Conservation (phyloP, 1,140 invertebrate species). For the Ptiloglossa arizonensis region DNA sequence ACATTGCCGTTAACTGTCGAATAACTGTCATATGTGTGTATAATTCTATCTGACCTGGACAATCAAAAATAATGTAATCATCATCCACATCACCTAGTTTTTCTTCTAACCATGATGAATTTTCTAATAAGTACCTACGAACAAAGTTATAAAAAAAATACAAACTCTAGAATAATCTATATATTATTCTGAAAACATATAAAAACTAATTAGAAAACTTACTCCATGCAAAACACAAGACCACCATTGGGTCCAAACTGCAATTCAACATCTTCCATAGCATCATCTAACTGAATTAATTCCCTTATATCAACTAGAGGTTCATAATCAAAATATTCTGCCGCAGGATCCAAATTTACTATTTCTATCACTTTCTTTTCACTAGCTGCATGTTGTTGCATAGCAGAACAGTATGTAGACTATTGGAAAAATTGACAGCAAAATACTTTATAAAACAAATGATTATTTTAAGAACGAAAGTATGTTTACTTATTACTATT, state of each 20-base stretch:
- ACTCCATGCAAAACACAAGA: slow-evolving; percentile 98
- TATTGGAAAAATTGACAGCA: slow-evolving; percentile 67
- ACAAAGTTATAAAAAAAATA: slow-evolving; percentile 22
- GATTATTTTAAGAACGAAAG: background rate
- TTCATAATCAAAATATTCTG: slow-evolving; percentile 96
- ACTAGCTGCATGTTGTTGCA: slow-evolving; percentile 92
- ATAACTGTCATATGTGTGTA: slow-evolving; percentile 98
- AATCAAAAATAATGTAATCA: slow-evolving; percentile 99
- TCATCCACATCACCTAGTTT: slow-evolving; percentile 90
- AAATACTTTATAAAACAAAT: slow-evolving; percentile 31
- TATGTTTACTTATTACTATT: slow-evolving; percentile 21
- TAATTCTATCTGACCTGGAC: slow-evolving; percentile 99
- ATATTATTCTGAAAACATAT: background rate
- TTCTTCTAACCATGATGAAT: slow-evolving; percentile 95
- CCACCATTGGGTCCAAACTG: slow-evolving; percentile 98
- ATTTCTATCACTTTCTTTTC: slow-evolving; percentile 90
- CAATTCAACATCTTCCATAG: slow-evolving; percentile 97
- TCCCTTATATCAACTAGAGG: slow-evolving; percentile 95
- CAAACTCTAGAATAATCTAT: background rate
- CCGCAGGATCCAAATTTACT: slow-evolving; percentile 98
- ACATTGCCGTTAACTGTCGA: slow-evolving; percentile 89
- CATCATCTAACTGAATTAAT: slow-evolving; percentile 96
- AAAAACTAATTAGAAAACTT: slow-evolving; percentile 74
- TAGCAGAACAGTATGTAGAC: slow-evolving; percentile 97
- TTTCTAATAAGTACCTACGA: slow-evolving; percentile 92